These are phyloP conservation scores for Loxodonta africana DNA, from an alignment of 2,113 vertebrate genomes.

Conservation along the genomic window DNA sequence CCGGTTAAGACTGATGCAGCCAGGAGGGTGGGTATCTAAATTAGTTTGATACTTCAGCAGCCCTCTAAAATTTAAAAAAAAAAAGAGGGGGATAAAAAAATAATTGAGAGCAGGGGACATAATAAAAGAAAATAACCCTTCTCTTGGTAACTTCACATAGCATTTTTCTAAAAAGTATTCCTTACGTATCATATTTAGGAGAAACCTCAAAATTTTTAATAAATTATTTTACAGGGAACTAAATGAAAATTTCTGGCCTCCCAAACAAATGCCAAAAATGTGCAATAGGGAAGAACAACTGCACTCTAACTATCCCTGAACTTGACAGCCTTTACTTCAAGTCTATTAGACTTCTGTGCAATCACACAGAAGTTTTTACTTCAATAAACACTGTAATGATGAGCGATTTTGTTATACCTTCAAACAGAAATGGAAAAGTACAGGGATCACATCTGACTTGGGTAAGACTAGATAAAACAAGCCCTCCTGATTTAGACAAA, in stretches of 20 bases:
- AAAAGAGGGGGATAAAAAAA: background rate
- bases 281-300: background rate
- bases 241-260: background rate
- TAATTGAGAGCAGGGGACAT: background rate
- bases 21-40: slow-evolving; percentile 94
- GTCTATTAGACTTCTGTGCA: background rate
- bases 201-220: background rate
- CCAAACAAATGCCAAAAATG: background rate
- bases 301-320: background rate
- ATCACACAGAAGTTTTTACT: slow-evolving; percentile 35
- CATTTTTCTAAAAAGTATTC: background rate
- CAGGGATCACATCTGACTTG: slow-evolving; percentile 29
- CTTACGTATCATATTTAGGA: background rate
- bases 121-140: slow-evolving; percentile 50
- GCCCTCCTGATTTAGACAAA: background rate
- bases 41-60: slow-evolving; percentile 97
- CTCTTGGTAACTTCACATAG: background rate
- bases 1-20: slow-evolving; percentile 92
- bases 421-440: slow-evolving; percentile 65
- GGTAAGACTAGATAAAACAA: background rate
- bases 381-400: slow-evolving; percentile 48
- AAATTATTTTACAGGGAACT: background rate
- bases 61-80: slow-evolving; percentile 90
- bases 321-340: background rate
- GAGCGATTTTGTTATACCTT: background rate